phyloP scores from a whole-genome alignment of 37 sponge, comb jelly and placozoan species.

The Crambe crambe region DNA sequence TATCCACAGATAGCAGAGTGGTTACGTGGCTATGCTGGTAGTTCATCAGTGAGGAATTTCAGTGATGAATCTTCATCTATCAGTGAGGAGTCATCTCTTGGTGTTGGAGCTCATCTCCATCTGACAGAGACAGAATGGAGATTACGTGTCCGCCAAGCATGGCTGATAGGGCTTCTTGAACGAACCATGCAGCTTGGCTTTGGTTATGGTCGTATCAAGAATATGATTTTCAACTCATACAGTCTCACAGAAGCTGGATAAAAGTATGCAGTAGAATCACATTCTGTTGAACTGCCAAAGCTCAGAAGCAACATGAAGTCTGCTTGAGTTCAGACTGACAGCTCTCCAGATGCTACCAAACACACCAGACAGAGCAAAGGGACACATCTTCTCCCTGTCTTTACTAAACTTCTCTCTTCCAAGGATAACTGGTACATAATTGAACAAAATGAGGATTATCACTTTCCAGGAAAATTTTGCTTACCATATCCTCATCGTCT shows the following conservation, averaged over 20 bases:
- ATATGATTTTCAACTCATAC: constrained; percentile 29
- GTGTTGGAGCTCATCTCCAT: constrained; percentile 3
- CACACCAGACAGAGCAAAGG: constrained; percentile 19
- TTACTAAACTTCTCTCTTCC: constrained; percentile 13
- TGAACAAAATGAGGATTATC: neutral
- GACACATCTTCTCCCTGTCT: constrained; percentile 4
- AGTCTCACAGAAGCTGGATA: constrained; percentile 17
- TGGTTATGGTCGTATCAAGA: neutral
- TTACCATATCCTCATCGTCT: constrained; percentile 17
- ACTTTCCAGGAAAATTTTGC: constrained; percentile 28
- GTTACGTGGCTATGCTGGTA: too few relatives aligned
- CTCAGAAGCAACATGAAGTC: too few relatives aligned
- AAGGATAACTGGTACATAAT: constrained; percentile 18
- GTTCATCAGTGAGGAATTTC: too few relatives aligned
- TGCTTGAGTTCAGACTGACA: too few relatives aligned
- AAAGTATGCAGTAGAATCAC: too few relatives aligned
- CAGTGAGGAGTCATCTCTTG: too few relatives aligned
- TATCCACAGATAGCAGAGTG: too few relatives aligned
- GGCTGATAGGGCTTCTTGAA: constrained; percentile 17
- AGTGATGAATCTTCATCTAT: too few relatives aligned
- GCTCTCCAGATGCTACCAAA: neutral
- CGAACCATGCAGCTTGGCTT: constrained; percentile 26
- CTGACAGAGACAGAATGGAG: constrained; percentile 14
- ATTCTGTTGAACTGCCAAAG: too few relatives aligned
- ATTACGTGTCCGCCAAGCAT: constrained; percentile 29